phyloP scores from a whole-genome alignment of 2,797 vertebrate genomes.

The Uromys caudimaculatus region DNA sequence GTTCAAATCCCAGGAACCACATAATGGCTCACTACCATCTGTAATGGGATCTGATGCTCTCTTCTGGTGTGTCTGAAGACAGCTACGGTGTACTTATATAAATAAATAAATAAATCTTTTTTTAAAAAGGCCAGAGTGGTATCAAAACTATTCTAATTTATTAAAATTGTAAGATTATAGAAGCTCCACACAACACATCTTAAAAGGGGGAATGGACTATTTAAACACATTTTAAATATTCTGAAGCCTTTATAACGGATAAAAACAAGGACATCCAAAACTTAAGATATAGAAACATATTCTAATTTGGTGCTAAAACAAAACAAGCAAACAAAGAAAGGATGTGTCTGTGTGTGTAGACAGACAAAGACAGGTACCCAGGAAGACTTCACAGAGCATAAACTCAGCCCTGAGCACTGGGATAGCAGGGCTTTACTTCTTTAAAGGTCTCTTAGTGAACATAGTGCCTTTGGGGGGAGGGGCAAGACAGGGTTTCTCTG shows the following conservation, averaged over 20 bases:
- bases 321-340: not conserved
- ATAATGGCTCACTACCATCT: too few relatives aligned
- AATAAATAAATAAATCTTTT: too few relatives aligned
- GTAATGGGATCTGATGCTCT: too few relatives aligned
- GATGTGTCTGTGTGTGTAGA: not conserved
- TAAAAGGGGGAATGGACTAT: not conserved
- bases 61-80: too few relatives aligned
- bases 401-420: not conserved
- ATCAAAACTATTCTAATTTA: slow-evolving; percentile 51
- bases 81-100: too few relatives aligned
- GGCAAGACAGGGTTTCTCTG: not conserved
- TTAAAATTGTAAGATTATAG: not conserved
- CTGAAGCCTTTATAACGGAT: slow-evolving; percentile 36
- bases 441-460: not conserved
- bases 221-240: slow-evolving; percentile 46
- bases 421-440: slow-evolving; percentile 6
- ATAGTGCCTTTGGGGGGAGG: not conserved
- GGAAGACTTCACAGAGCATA: slow-evolving; percentile 36
- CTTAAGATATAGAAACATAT: not conserved
- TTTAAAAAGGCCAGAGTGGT: not conserved
- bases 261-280: not conserved
- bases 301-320: not conserved
- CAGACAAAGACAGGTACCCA: not conserved
- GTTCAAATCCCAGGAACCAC: too few relatives aligned
- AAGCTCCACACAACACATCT: not conserved